Conservation (phyloP, 1,140 invertebrate genomes). For the Phortica variegata region DNA sequence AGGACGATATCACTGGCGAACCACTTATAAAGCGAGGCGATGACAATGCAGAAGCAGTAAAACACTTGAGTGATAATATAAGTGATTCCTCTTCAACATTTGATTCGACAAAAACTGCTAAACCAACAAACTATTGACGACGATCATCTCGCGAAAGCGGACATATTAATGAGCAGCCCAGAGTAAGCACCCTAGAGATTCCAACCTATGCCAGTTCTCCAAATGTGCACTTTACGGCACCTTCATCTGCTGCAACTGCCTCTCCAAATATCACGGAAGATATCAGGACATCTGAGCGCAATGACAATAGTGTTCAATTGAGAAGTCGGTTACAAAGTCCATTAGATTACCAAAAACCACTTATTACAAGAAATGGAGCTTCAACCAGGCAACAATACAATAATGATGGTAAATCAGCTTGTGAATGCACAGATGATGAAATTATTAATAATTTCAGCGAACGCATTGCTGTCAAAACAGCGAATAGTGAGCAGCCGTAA, state of each 20-base stretch:
- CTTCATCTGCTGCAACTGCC: conserved; percentile 3
- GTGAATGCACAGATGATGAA: conserved; percentile 52
- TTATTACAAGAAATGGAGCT: background rate
- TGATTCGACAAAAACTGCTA: conserved; percentile 29
- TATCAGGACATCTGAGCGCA: conserved; percentile 17
- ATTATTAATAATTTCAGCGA: conserved; percentile 46
- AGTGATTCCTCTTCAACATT: conserved; percentile 51
- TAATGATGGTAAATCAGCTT: conserved; percentile 25
- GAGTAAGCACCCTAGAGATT: conserved; percentile 45
- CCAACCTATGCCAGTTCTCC: conserved; percentile 47
- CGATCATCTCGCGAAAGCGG: too few relatives aligned
- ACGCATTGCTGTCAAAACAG: conserved; percentile 27
- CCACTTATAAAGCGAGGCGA: conserved; percentile 83
- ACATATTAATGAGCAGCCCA: conserved; percentile 51
- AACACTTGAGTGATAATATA: conserved; percentile 60
- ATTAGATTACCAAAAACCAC: background rate
- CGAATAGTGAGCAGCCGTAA: conserved; percentile 22
- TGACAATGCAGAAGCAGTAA: conserved; percentile 91
- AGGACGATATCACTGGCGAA: conserved; percentile 93
- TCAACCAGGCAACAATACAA: background rate
- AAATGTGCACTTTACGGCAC: conserved; percentile 7
- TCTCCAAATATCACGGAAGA: conserved; percentile 7
- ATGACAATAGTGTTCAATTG: too few relatives aligned
- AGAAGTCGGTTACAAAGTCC: background rate
- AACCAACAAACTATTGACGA: conserved; percentile 13